These are phyloP conservation scores for Phocoena phocoena DNA, from an alignment of 2,113 vertebrate genomes.

Conservation along the genomic window DNA sequence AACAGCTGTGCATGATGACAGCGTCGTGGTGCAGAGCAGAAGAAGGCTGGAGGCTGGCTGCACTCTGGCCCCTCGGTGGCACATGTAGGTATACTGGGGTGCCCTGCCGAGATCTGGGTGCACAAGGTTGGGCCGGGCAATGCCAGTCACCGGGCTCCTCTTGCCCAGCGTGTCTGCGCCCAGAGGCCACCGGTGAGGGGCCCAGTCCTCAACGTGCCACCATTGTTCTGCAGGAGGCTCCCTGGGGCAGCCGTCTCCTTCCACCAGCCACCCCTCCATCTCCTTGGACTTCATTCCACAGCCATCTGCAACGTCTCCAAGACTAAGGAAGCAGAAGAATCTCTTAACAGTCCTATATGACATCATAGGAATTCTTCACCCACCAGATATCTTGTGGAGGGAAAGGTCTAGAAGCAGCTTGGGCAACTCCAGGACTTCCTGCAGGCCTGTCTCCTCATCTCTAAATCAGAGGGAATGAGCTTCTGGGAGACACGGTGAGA, in stretches of 20 bases:
- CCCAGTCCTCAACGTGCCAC: background rate
- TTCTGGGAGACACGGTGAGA: background rate
- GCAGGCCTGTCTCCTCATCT: background rate
- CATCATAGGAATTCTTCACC: background rate
- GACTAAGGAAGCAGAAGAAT: background rate
- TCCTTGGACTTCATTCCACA: background rate
- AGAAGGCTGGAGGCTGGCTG: background rate
- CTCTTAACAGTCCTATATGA: background rate
- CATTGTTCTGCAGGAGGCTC: background rate
- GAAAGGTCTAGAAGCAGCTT: background rate
- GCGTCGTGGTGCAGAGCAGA: fast-evolving
- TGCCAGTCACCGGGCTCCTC: background rate
- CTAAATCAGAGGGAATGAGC: background rate
- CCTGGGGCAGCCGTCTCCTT: fast-evolving
- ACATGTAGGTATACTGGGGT: background rate
- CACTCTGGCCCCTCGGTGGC: background rate
- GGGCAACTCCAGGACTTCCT: background rate
- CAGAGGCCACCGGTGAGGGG: background rate
- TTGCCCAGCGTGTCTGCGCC: background rate
- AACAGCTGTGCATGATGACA: background rate
- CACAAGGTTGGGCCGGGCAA: background rate
- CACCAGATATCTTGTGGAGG: background rate
- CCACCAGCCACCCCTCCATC: background rate
- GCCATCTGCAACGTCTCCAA: background rate
- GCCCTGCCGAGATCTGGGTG: background rate